These are phyloP conservation scores for Triplophysa bombifrons DNA, from an alignment of 2,797 vertebrate genomes.

Conservation along the genomic window DNA sequence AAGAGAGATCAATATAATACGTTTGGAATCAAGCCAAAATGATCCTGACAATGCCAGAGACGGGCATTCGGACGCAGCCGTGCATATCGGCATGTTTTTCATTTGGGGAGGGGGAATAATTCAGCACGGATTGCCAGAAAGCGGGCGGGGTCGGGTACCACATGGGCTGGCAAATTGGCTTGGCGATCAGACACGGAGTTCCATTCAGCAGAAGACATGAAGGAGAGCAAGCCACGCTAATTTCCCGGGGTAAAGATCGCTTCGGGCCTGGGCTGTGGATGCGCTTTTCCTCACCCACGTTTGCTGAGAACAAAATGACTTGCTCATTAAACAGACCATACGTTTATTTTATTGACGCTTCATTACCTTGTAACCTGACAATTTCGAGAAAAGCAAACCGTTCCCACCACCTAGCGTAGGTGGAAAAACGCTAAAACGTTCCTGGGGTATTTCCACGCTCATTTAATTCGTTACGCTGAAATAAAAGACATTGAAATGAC, in stretches of 20 bases:
- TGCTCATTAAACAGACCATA: background rate
- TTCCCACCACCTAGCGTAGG: background rate
- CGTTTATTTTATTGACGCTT: background rate
- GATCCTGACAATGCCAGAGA: slow-evolving; percentile 79
- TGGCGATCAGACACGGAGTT: slow-evolving; percentile 80
- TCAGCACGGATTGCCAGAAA: slow-evolving; percentile 79
- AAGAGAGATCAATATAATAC: slow-evolving; percentile 86
- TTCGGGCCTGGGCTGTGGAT: slow-evolving; percentile 6
- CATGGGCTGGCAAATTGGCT: slow-evolving; percentile 84
- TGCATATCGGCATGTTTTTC: slow-evolving; percentile 77
- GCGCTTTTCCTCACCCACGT: slow-evolving; percentile 3
- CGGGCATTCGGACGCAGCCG: slow-evolving; percentile 80
- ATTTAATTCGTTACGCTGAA: slow-evolving; percentile 36
- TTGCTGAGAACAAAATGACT: background rate
- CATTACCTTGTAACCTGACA: slow-evolving; percentile 10
- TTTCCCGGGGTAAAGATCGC: slow-evolving; percentile 63
- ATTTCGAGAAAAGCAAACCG: slow-evolving; percentile 8
- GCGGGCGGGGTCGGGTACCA: slow-evolving; percentile 79
- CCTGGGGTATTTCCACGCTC: slow-evolving; percentile 3
- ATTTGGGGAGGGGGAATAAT: slow-evolving; percentile 69
- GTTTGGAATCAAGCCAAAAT: slow-evolving; percentile 80
- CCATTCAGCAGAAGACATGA: slow-evolving; percentile 78
- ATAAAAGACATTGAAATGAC: slow-evolving; percentile 42
- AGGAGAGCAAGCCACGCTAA: slow-evolving; percentile 67
- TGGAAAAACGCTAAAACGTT: background rate